Evolutionary conservation across 2,888 invertebrate genomes (phyloP).

Genomic region (Sarcophaga carnaria): DNA sequence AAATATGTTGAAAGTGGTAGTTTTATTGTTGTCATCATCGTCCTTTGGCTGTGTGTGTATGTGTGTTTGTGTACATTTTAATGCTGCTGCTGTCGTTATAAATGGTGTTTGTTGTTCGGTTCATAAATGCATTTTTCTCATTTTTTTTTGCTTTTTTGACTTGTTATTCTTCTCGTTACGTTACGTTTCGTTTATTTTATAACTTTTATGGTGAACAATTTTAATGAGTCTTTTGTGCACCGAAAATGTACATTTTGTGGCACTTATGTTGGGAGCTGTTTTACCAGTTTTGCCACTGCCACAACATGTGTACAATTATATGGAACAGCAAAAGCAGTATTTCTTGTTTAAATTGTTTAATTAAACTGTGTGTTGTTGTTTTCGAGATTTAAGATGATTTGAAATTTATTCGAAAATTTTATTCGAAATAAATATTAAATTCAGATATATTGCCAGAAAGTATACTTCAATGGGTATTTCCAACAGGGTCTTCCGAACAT

Average conservation of each 20-base stretch:
- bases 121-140: neutral
- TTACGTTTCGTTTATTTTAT: conserved; percentile 15
- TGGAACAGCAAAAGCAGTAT: too few relatives aligned
- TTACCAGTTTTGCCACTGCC: neutral
- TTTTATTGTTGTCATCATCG: conserved; percentile 9
- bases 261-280: neutral
- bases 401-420: too few relatives aligned
- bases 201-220: conserved; percentile 32
- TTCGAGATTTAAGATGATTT: too few relatives aligned
- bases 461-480: too few relatives aligned
- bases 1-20: neutral
- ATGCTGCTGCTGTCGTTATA: neutral
- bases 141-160: neutral
- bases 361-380: too few relatives aligned
- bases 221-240: conserved; percentile 41
- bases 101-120: neutral
- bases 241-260: conserved; percentile 20
- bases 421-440: too few relatives aligned
- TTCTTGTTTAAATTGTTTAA: too few relatives aligned
- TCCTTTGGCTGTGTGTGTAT: conserved; percentile 6
- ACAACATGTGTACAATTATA: too few relatives aligned
- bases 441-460: too few relatives aligned
- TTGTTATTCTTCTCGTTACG: neutral
- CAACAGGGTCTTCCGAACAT: too few relatives aligned
- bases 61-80: neutral